A percentile compares a stretch with the other conserved stretches of the same genome.
These are phyloP conservation scores for Cydia splendana DNA, from an alignment of 1,140 invertebrate genomes.

Conservation along the genomic window DNA sequence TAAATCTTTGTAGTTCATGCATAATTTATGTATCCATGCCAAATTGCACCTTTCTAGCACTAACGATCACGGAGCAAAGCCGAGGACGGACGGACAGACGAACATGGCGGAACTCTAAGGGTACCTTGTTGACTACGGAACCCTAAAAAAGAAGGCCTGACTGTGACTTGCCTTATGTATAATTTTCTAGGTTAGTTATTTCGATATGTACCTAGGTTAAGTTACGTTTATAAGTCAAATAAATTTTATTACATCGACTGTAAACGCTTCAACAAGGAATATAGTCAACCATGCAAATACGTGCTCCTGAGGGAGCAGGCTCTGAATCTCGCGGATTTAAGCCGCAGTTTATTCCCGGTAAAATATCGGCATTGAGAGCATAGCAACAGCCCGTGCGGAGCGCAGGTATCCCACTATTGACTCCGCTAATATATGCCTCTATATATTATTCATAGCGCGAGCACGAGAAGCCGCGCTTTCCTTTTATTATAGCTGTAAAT, in stretches of 20 bases:
- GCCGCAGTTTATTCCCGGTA: slow-evolving; percentile 1
- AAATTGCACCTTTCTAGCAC: too few relatives aligned
- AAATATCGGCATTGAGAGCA: not conserved
- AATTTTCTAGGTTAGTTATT: too few relatives aligned
- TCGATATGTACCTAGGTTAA: too few relatives aligned
- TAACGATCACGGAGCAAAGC: too few relatives aligned
- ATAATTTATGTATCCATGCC: too few relatives aligned
- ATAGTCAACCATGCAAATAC: slow-evolving; percentile 11
- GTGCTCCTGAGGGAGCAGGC: not conserved
- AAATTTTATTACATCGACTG: not conserved
- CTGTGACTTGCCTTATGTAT: too few relatives aligned
- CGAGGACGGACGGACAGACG: too few relatives aligned
- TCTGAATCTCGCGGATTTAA: slow-evolving; percentile 9
- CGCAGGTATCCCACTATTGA: slow-evolving; percentile 16
- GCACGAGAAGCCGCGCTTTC: slow-evolving; percentile 24
- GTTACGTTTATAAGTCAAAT: too few relatives aligned
- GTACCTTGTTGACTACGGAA: too few relatives aligned
- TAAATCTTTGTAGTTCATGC: too few relatives aligned
- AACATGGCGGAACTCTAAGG: too few relatives aligned
- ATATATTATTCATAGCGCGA: slow-evolving; percentile 36
- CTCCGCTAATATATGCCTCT: slow-evolving; percentile 36
- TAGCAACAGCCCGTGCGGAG: slow-evolving; percentile 2
- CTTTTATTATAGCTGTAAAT: slow-evolving; percentile 38
- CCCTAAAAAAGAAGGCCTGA: too few relatives aligned
- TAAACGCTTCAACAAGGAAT: not conserved